A percentile compares a stretch with the other conserved stretches of the same genome.
Conservation (phyloP, 2,888 invertebrate genomes). For the Apotomis turbidana region DNA sequence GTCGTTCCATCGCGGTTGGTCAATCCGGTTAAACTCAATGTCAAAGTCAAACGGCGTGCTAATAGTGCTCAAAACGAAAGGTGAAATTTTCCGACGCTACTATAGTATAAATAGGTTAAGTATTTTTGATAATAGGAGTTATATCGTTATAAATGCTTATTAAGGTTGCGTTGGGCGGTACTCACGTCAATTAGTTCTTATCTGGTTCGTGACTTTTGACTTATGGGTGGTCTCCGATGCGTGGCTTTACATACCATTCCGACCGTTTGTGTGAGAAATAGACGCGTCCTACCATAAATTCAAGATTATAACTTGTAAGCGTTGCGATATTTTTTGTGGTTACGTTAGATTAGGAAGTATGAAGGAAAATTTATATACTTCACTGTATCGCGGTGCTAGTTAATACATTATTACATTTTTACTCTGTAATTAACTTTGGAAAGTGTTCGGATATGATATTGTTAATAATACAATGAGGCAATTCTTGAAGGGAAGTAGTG, state of each 20-base stretch:
- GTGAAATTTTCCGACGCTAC: slow-evolving; percentile 35
- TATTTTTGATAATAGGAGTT: slow-evolving; percentile 78
- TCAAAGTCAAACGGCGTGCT: slow-evolving; percentile 36
- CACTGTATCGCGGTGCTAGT: neutral
- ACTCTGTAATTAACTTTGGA: too few relatives aligned
- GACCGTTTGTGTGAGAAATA: slow-evolving; percentile 64
- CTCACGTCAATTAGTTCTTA: slow-evolving; percentile 78
- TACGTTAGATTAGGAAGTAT: neutral
- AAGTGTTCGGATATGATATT: too few relatives aligned
- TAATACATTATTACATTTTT: neutral
- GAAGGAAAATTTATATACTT: neutral
- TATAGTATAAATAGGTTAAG: slow-evolving; percentile 72
- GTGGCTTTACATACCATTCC: slow-evolving; percentile 59
- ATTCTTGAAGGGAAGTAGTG: too few relatives aligned
- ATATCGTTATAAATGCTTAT: slow-evolving; percentile 79
- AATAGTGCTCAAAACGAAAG: slow-evolving; percentile 32
- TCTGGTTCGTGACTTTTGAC: slow-evolving; percentile 80
- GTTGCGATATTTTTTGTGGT: slow-evolving; percentile 4
- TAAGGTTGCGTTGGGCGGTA: slow-evolving; percentile 70
- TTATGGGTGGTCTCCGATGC: slow-evolving; percentile 75
- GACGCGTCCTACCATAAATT: slow-evolving; percentile 37
- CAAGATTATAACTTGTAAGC: slow-evolving; percentile 27
- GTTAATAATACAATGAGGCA: too few relatives aligned
- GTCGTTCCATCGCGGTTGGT: slow-evolving; percentile 20
- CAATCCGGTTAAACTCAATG: slow-evolving; percentile 33